Evolutionary conservation across 2,888 invertebrate species (phyloP), one percentile per base, ranked within the genome.

Genomic region (Rhaphigaster nebulosa): DNA sequence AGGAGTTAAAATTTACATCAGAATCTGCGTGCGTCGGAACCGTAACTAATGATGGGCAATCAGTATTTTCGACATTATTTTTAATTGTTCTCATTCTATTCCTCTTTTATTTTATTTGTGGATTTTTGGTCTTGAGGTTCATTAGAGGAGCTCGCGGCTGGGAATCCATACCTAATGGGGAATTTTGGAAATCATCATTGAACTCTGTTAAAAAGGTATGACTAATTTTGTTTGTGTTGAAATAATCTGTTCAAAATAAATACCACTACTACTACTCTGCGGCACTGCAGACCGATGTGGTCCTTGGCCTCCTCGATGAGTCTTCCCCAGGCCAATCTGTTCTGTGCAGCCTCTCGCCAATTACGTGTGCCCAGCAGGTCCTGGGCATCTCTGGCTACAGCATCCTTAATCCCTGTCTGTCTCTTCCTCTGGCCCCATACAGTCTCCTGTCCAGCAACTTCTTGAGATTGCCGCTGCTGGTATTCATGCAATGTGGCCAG

Each of bases 111-210:
- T 90, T 84, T 80, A 3, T 87, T n/a, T 80, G 84, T 80, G 90
- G 90, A 54, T 90, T 84, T 87, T 60, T 45, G 38, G 90, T 90
- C 15, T 80, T 90, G 84, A 90, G 56, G 41, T 87, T 80, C 34
- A 90, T 90, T 41, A 45, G 90, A 26, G 90, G 90, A 41, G 90
- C 90, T 8, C 76, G 56, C 8, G 90, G 90, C n/a, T 90, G 90
- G 90, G 90, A 90, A 29, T 41, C 90, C 1, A 87, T 90, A 23
- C 90, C 90, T 0, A 84, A 90, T 34, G 54, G 84, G n/a, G 90
- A 90, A 38, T 90, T 90, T 56, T 90, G 90, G 90, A 90, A 84
- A 41, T 84, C 84, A 15, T 54, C 41, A n/a, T 65, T 56, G 10
- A 34, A 10, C 38, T 29, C 29, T 1, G 8, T 76, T 23, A 90